These are phyloP conservation scores for Ricordea florida DNA, from an alignment of 92 coral and sea anemone genomes.

Conservation along the genomic window DNA sequence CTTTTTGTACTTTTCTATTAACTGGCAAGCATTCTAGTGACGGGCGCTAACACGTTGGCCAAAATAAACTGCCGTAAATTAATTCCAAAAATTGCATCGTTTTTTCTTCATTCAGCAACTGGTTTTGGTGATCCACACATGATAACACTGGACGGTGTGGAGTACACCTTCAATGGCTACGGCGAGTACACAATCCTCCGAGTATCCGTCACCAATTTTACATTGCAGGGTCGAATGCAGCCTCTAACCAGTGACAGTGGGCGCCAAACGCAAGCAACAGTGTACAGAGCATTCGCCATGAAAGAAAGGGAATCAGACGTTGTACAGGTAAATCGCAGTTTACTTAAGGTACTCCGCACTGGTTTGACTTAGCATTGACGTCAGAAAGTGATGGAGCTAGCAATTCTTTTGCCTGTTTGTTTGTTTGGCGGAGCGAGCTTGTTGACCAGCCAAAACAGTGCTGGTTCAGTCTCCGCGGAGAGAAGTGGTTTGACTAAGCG, in stretches of 20 bases:
- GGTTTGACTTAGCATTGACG: neutral
- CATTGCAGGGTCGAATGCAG: slow-evolving; percentile 82
- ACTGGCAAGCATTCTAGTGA: too few relatives aligned
- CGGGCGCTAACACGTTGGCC: too few relatives aligned
- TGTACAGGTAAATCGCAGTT: slow-evolving; percentile 54
- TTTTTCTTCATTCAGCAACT: slow-evolving; percentile 50
- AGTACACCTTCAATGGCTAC: slow-evolving; percentile 81
- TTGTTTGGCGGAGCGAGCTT: too few relatives aligned
- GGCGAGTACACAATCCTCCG: slow-evolving; percentile 73
- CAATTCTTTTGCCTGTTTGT: too few relatives aligned
- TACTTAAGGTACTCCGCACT: neutral
- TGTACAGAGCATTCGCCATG: slow-evolving; percentile 70
- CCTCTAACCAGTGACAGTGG: slow-evolving; percentile 42
- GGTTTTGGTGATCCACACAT: slow-evolving; percentile 86
- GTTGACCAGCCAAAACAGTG: too few relatives aligned
- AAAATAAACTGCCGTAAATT: too few relatives aligned
- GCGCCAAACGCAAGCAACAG: slow-evolving; percentile 40
- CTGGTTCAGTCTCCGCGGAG: too few relatives aligned
- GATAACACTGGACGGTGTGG: slow-evolving; percentile 79
- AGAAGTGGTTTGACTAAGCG: too few relatives aligned
- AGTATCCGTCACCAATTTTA: slow-evolving; percentile 34
- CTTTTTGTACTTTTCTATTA: too few relatives aligned
- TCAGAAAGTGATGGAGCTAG: too few relatives aligned
- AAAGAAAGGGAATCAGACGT: slow-evolving; percentile 58
- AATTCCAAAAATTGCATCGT: too few relatives aligned